phyloP scores from a whole-genome alignment of 2,113 vertebrate genomes.

The Pandion haliaetus region DNA sequence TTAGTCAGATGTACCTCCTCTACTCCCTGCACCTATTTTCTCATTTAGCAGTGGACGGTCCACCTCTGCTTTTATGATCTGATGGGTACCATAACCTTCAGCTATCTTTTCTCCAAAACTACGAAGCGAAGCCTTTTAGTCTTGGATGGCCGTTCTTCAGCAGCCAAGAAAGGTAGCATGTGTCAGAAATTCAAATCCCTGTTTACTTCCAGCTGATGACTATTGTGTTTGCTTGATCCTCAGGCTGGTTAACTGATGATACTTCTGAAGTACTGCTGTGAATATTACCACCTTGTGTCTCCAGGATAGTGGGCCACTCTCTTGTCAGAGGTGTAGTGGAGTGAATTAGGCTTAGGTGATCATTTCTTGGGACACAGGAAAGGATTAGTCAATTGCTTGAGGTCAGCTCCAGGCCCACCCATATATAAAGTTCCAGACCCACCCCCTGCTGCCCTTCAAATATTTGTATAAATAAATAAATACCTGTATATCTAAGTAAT shows the following conservation, averaged over 20 bases:
- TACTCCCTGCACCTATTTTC: neutral
- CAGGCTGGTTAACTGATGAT: neutral
- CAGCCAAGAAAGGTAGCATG: neutral
- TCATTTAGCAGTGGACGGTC: neutral
- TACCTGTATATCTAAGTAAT: neutral
- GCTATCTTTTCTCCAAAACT: neutral
- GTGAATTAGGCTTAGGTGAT: neutral
- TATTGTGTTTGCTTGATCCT: neutral
- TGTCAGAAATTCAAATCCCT: neutral
- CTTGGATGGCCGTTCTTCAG: neutral
- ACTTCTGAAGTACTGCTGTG: neutral
- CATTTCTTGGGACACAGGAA: neutral
- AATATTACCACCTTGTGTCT: neutral
- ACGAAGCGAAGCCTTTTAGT: neutral
- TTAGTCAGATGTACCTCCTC: neutral
- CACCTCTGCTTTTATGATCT: neutral
- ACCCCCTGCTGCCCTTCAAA: no score
- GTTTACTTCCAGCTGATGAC: neutral
- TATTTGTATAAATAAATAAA: neutral
- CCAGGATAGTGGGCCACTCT: neutral
- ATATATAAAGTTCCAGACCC: neutral
- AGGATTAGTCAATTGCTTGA: neutral
- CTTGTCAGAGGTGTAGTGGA: neutral
- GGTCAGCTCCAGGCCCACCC: neutral
- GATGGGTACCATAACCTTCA: neutral